A percentile compares a stretch with the other conserved stretches of the same genome.
phyloP scores from a whole-genome alignment of 1,140 invertebrate genomes.

The Diachasma alloeum region DNA sequence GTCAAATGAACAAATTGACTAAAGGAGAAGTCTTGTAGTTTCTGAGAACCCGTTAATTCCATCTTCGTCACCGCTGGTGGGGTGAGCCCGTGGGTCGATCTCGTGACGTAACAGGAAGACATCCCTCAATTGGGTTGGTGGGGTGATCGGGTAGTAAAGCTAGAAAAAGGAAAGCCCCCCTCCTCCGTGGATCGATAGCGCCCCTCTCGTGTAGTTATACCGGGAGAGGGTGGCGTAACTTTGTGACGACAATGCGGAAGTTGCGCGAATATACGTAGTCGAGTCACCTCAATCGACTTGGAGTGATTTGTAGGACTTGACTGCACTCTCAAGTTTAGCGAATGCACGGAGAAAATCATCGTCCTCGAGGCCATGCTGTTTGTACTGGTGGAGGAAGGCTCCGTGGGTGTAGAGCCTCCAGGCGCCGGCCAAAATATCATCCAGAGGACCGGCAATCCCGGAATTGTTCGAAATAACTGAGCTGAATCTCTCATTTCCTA shows the following conservation, averaged over 20 bases:
- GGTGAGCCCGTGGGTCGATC: not conserved
- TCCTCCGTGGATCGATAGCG: not conserved
- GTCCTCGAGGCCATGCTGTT: conserved; percentile 62
- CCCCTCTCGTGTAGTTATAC: not conserved
- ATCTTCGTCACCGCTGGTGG: not conserved
- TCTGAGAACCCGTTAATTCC: not conserved
- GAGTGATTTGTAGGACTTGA: conserved; percentile 61
- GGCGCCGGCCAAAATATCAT: conserved; percentile 59
- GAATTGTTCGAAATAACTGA: conserved; percentile 64
- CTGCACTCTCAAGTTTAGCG: conserved; percentile 61
- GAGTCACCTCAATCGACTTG: not conserved
- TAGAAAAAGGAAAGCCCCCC: not conserved
- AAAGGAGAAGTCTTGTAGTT: not conserved
- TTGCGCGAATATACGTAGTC: not conserved
- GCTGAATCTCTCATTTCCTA: conserved; percentile 61
- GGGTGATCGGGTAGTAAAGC: not conserved
- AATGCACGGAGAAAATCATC: conserved; percentile 64
- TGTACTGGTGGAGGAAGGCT: conserved; percentile 68
- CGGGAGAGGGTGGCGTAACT: not conserved
- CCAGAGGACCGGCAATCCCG: conserved; percentile 50
- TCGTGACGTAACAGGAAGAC: conserved; percentile 6
- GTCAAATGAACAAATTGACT: not conserved
- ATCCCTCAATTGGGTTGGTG: conserved; percentile 6
- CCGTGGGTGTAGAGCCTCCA: conserved; percentile 63
- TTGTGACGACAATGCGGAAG: conserved; percentile 17